These are phyloP conservation scores for Anarsia innoxiella DNA, from an alignment of 2,888 invertebrate genomes.

Conservation along the genomic window DNA sequence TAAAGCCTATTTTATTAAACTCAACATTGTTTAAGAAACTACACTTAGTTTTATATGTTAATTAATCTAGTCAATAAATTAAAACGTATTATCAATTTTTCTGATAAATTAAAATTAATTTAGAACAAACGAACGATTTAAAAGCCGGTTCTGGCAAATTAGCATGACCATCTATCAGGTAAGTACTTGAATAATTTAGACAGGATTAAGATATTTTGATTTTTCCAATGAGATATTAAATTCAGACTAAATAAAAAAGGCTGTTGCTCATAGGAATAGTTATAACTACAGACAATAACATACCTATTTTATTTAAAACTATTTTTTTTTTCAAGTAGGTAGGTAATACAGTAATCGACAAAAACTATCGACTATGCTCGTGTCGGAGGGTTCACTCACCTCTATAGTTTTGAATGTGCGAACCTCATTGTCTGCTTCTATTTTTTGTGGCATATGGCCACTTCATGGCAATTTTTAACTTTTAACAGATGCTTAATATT, in stretches of 20 bases:
- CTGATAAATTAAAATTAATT: constrained; percentile 6
- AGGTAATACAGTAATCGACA: too few species aligned
- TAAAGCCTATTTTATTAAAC: too few species aligned
- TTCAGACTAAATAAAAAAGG: too few species aligned
- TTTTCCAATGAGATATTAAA: constrained; percentile 27
- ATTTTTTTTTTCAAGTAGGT: too few species aligned
- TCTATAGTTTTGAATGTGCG: constrained; percentile 64
- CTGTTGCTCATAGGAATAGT: constrained; percentile 32
- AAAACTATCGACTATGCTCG: constrained; percentile 56
- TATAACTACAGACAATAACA: constrained; percentile 31
- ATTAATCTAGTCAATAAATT: constrained; percentile 4
- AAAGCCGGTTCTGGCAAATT: constrained; percentile 7
- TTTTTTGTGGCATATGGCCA: constrained; percentile 65
- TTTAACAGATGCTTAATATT: constrained; percentile 32
- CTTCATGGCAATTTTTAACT: constrained; percentile 38
- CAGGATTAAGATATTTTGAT: constrained; percentile 27
- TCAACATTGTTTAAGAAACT: too few species aligned
- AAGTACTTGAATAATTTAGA: constrained; percentile 13
- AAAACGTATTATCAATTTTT: too few species aligned
- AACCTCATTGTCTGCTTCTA: constrained; percentile 61
- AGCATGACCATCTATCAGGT: constrained; percentile 20
- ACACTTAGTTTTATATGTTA: too few species aligned
- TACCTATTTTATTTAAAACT: constrained; percentile 44
- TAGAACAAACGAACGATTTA: neutral
- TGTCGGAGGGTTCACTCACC: constrained; percentile 59